A percentile compares a stretch with the other conserved stretches of the same genome.
phyloP scores from a whole-genome alignment of 2,113 vertebrate species.

The Neomonachus schauinslandi region DNA sequence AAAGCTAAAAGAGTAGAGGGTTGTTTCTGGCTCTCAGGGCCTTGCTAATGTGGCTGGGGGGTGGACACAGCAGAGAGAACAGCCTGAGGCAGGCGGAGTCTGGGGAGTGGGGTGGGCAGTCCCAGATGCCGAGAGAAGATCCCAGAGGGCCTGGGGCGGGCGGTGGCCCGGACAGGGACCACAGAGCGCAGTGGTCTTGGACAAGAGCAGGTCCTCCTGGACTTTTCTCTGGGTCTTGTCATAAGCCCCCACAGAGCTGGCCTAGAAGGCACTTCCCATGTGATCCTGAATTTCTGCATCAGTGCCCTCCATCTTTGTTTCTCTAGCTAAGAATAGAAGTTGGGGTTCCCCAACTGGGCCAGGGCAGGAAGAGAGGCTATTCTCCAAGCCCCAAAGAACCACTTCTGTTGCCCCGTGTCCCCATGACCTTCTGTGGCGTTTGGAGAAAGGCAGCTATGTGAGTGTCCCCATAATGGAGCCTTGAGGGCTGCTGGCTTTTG shows the following conservation, averaged over 20 bases:
- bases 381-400: conserved; percentile 7
- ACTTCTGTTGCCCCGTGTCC: conserved; percentile 46
- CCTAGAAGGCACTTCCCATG: background rate
- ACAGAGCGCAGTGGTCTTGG: background rate
- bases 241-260: background rate
- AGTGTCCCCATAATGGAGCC: conserved; percentile 64
- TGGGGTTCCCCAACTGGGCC: background rate
- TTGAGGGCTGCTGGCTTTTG: conserved; percentile 65
- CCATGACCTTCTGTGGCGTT: conserved; percentile 23
- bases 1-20: background rate
- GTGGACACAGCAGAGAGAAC: background rate
- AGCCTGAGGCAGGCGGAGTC: no score
- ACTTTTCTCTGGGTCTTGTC: background rate
- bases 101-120: no score
- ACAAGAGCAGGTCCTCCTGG: background rate
- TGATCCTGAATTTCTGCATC: background rate
- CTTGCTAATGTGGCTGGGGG: background rate
- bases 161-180: no score
- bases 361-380: background rate
- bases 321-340: background rate
- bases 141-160: background rate
- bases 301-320: background rate
- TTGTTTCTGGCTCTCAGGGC: background rate
- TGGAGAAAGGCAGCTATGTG: conserved; percentile 67
- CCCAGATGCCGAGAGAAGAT: background rate